These are phyloP conservation scores for Trichogramma evanescens DNA, from an alignment of 2,888 invertebrate genomes.

Conservation along the genomic window DNA sequence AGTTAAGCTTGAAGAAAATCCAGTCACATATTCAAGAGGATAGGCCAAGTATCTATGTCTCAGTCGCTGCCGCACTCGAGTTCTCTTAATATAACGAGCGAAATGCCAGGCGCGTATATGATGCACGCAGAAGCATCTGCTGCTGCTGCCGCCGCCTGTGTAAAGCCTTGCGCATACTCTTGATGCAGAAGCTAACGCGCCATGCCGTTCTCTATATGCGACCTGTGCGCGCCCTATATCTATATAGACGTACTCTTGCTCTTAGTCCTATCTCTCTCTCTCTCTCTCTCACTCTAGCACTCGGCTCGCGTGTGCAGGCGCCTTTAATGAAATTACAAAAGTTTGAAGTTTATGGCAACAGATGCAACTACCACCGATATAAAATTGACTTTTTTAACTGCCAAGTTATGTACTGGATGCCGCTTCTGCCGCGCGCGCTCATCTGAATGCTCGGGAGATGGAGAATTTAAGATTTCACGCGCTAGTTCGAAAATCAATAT, in stretches of 20 bases:
- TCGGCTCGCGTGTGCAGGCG: too few relatives aligned
- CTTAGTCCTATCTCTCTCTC: not conserved
- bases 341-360: constrained; percentile 15
- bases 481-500: too few relatives aligned
- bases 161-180: constrained; percentile 5
- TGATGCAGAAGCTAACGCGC: not conserved
- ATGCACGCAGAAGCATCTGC: constrained; percentile 9
- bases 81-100: constrained; percentile 9
- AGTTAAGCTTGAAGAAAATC: constrained; percentile 6
- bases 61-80: too few relatives aligned
- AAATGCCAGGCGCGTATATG: constrained; percentile 4
- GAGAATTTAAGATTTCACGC: too few relatives aligned
- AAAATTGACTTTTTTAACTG: constrained; percentile 18
- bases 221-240: too few relatives aligned
- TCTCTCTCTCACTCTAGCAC: not conserved
- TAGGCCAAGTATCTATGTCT: not conserved
- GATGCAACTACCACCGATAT: constrained; percentile 11
- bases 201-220: too few relatives aligned
- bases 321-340: constrained; percentile 20
- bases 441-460: not conserved
- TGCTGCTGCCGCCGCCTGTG: not conserved
- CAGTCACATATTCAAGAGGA: constrained; percentile 5
- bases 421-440: not conserved
- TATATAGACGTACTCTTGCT: too few relatives aligned
- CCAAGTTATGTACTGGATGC: not conserved